Percentiles rank a stretch among this genome's conserved stretches.
Conservation (phyloP, 2,113 vertebrate species). For the Sturnira hondurensis region DNA sequence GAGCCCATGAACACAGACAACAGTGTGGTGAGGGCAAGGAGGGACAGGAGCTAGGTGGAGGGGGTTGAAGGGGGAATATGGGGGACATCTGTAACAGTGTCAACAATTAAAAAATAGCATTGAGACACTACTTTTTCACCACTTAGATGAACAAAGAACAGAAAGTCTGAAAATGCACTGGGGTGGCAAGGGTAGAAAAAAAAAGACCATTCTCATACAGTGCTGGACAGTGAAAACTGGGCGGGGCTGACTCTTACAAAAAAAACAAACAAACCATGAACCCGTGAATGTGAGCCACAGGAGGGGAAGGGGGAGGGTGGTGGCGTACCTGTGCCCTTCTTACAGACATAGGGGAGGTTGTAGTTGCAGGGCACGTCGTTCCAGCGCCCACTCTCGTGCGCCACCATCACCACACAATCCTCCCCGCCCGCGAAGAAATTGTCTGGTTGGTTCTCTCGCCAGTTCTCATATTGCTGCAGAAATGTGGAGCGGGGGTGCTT, state of each 20-base stretch:
- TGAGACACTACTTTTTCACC: background rate
- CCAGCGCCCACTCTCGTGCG: constrained; percentile 95
- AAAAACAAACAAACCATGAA: background rate
- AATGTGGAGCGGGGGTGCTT: background rate
- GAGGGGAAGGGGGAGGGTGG: background rate
- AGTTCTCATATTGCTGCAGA: constrained; percentile 96
- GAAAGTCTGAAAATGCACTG: background rate
- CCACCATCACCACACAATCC: constrained; percentile 97
- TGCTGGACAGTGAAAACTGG: background rate
- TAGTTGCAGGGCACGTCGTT: constrained; percentile 99
- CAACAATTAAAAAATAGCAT: background rate
- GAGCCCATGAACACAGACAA: too few species aligned
- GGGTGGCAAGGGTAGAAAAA: background rate
- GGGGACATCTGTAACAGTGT: too few species aligned
- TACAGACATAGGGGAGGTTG: constrained; percentile 98
- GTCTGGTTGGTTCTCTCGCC: constrained; percentile 96
- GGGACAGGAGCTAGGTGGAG: too few species aligned
- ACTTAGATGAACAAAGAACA: background rate
- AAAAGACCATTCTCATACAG: background rate
- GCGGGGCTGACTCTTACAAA: background rate
- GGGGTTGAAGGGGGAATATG: too few species aligned
- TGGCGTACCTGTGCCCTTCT: constrained; percentile 94
- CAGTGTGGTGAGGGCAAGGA: too few species aligned
- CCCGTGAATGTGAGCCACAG: background rate
- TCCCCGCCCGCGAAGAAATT: constrained; percentile 98